phyloP scores from a whole-genome alignment of 2,113 vertebrate genomes.

The Plectropomus leopardus region DNA sequence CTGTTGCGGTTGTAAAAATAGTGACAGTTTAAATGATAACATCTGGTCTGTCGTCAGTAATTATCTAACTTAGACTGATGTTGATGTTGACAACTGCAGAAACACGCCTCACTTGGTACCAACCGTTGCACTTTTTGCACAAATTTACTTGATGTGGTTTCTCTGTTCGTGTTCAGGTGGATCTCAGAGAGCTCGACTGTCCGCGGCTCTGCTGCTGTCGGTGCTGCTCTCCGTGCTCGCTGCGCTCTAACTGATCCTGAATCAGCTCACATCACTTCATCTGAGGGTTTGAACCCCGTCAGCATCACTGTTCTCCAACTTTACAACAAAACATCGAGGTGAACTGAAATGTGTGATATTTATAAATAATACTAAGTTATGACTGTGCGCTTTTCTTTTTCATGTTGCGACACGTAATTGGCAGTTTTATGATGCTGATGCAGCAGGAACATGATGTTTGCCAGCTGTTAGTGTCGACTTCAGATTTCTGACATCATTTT shows the following conservation, averaged over 20 bases:
- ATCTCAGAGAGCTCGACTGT: conserved; percentile 36
- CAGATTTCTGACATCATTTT: conserved; percentile 8
- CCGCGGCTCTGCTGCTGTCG: conserved; percentile 53
- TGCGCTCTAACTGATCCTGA: conserved; percentile 7
- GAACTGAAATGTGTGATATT: not conserved
- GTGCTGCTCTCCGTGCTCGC: conserved; percentile 3
- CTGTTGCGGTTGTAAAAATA: no score
- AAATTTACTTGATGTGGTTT: not conserved
- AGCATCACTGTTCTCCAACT: no score
- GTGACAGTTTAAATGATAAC: no score
- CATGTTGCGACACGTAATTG: not conserved
- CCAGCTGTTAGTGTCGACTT: not conserved
- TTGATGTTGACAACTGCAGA: no score
- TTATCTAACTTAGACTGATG: no score
- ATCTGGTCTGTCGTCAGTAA: no score
- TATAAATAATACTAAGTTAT: not conserved
- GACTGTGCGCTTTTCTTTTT: not conserved
- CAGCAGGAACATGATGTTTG: no score
- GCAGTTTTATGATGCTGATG: not conserved
- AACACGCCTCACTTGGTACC: not conserved
- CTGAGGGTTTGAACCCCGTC: no score
- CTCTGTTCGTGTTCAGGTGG: conserved; percentile 58
- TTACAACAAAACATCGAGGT: no score
- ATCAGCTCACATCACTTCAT: not conserved
- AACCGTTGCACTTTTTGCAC: not conserved